Base-by-base conservation (phyloP, 1,140 invertebrate species). In the Trinorchestia longiramus region DNA sequence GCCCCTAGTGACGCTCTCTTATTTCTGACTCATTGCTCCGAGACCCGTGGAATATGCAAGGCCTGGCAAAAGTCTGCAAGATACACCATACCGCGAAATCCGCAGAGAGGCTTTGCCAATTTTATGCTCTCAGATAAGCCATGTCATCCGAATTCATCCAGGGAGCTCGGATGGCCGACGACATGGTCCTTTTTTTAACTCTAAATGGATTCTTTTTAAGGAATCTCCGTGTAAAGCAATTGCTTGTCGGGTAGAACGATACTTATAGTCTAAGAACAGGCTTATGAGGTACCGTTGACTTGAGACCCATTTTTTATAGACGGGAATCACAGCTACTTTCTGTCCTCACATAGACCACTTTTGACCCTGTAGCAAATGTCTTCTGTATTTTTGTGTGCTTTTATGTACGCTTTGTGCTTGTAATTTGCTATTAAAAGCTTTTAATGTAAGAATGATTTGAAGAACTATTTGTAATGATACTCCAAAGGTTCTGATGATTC, bases 51-150 rank as follows among this genome's bases (percentile, higher is more conserved):
- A 90, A 42, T 90, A 90, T 90, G 88, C 88, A 41, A 36, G 88
- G 4, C 0, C 43, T 15, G 88, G 41, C 4, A 8, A 41, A 36
- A 90, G 88, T 90, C 88, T 36, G 88, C 88, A 4, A 43, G 41
- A 42, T 42, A 43, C 15, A 90, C 88, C 88, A 90, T 90, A 28
- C 88, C 88, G 3, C 41, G 28, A 41, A 90, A 90, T 90, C 88
- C 88, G 36, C 88, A 15, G 88, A 43, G 88, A 90, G 41, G 42
- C 41, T 43, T 43, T 43, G 88, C 88, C 88, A 90, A 90, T 90
- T 90, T 90, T 90, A 90, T 90, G 88, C 88, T 41, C 88, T 41
- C 41, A 90, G 88, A 90, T 90, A 90, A 90, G 88, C n/a, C 88
- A 43, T 43, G 88, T 41, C 88, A 42, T 90, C 88, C 43, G 88